Conservation (phyloP, 2,888 invertebrate genomes). For the Machimus atricapillus region DNA sequence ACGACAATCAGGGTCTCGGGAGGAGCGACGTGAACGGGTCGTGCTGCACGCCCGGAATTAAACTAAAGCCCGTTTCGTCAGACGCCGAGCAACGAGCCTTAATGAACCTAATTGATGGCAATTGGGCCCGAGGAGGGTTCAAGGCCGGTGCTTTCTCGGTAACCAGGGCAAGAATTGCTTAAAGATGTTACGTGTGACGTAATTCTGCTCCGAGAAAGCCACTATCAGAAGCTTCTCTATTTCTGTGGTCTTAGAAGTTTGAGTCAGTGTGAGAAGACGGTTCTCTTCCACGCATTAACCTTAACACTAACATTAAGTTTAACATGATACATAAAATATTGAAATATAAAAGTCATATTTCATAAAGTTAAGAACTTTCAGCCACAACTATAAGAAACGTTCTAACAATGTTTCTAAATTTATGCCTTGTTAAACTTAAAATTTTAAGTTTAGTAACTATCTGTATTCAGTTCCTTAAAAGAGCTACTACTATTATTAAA, state of each 20-base stretch:
- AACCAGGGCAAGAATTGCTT: neutral
- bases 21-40: neutral
- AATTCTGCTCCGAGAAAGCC: neutral
- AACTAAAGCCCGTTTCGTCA: neutral
- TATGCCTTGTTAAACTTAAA: no score
- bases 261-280: neutral
- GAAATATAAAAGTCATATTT: no score
- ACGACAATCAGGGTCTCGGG: neutral
- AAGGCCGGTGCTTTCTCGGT: conserved; percentile 3
- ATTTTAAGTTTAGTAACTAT: no score
- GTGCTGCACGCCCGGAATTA: conserved; percentile 9
- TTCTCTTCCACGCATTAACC: neutral
- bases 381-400: no score
- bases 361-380: no score
- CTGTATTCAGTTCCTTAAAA: no score
- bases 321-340: no score
- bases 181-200: neutral
- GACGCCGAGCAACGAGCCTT: neutral
- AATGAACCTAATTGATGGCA: conserved; percentile 39
- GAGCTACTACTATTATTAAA: no score
- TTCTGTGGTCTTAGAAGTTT: neutral
- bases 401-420: no score
- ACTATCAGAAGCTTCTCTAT: neutral
- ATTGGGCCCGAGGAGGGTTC: neutral
- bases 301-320: no score